These are phyloP conservation scores for Aporophyla lueneburgensis DNA, from an alignment of 2,888 invertebrate species.

Conservation along the genomic window DNA sequence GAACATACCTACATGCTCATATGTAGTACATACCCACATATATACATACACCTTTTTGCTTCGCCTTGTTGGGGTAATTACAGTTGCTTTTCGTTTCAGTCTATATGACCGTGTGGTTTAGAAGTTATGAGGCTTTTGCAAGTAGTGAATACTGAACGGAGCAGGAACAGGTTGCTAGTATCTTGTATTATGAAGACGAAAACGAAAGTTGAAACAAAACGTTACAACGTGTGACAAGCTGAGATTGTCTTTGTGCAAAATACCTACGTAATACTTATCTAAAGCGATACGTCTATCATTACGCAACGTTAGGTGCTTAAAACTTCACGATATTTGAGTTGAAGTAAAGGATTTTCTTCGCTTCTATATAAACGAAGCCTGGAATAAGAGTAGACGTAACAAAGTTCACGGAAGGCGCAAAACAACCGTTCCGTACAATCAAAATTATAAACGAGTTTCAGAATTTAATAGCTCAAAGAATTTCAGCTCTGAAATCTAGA, in stretches of 20 bases:
- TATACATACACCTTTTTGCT: too few relatives aligned
- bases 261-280: slow-evolving; percentile 31
- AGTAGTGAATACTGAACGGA: background rate
- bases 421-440: slow-evolving; percentile 55
- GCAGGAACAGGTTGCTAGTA: background rate
- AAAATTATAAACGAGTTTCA: slow-evolving; percentile 62
- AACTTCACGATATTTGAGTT: slow-evolving; percentile 62
- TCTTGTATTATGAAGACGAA: background rate
- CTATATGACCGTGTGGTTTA: background rate
- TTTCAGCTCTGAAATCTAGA: slow-evolving; percentile 54
- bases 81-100: background rate
- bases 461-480: slow-evolving; percentile 57
- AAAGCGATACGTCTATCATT: slow-evolving; percentile 62
- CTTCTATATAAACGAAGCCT: slow-evolving; percentile 56
- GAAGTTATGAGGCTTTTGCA: too few relatives aligned
- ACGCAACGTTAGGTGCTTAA: slow-evolving; percentile 31
- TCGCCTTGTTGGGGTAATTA: background rate
- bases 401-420: slow-evolving; percentile 59
- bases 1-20: too few relatives aligned
- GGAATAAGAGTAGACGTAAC: slow-evolving; percentile 53
- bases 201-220: background rate
- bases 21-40: too few relatives aligned
- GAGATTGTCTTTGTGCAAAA: background rate
- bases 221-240: slow-evolving; percentile 8
- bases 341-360: slow-evolving; percentile 57